Evolutionary conservation across 2,113 vertebrate species (phyloP).

Genomic region (Gavia stellata): DNA sequence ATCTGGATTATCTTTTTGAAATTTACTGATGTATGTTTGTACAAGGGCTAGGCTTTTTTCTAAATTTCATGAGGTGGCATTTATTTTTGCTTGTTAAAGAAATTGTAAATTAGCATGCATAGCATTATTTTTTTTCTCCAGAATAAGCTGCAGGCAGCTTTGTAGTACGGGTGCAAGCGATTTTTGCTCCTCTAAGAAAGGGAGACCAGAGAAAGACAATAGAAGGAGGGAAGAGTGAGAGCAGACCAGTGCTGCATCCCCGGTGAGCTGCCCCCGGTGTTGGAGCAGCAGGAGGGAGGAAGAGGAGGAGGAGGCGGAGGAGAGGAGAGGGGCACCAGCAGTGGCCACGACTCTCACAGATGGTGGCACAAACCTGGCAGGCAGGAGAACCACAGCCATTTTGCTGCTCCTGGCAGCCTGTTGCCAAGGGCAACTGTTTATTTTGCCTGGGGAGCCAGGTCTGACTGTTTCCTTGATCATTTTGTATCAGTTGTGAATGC

Average conservation of each 20-base stretch:
- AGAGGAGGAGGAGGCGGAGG: not conserved
- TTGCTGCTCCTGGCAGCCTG: not conserved
- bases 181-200: not conserved
- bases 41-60: not conserved
- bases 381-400: not conserved
- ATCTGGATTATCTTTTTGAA: not conserved
- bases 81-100: not conserved
- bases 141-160: not conserved
- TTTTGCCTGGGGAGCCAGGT: not conserved
- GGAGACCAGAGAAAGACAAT: not conserved
- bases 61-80: not conserved
- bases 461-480: rapidly evolving
- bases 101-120: not conserved
- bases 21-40: not conserved
- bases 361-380: not conserved
- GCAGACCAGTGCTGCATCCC: not conserved
- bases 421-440: not conserved
- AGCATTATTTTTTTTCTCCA: not conserved
- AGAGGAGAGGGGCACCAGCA: not conserved
- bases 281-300: not conserved
- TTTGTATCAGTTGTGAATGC: rapidly evolving
- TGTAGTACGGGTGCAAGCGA: not conserved
- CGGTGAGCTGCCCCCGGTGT: rapidly evolving
- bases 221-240: not conserved
- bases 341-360: rapidly evolving